Base-by-base conservation (phyloP, 2,113 vertebrate species). In the Tauraco erythrolophus region DNA sequence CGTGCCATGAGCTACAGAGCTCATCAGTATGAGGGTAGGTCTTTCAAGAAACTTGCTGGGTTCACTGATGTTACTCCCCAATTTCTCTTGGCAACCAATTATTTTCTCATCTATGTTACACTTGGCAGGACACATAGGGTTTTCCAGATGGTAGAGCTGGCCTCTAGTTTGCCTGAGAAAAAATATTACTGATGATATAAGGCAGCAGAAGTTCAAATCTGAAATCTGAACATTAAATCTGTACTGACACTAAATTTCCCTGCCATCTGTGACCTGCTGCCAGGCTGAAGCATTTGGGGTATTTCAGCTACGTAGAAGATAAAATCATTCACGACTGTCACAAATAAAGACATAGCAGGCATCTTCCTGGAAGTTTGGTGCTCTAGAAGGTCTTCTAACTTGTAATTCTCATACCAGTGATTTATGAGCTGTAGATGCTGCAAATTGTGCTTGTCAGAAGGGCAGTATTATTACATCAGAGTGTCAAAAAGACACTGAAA, bases 181-280 rank as follows among this genome's bases (percentile, higher is more conserved):
- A 91, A 91, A 78, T 56, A 68, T 61, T n/a, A 83, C 69, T 91
- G 76, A 68, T 95, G 46, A 25, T 84, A n/a, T 9, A 86, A 96
- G 33, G 62, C 66, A 62, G 27, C 10, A 89, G 78, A 91, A 80
- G 72, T 72, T 94, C 41, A 90, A 68, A 60, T 53, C 43, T 90
- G 61, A 93, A 84, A 84, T 85, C 64, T 54, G 60, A 87, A 93
- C 45, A 88, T 88, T 94, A 88, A 82, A 90, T 60, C n/a, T 92
- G 37, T 88, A 46, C 61, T 66, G 75, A 57, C 28, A 89, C 77
- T 92, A 91, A 93, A 92, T 74, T 17, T 35, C 37, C 86, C 56
- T 92, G 57, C 57, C 68, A 65, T 54, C 48, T 70, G 77, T 96
- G 54, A 66, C 58, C 23, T 89, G 53, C 61, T 93, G 86, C 76